Evolutionary conservation across 2,888 invertebrate genomes (phyloP), one percentile per base, ranked within the genome.

Genomic region (Nymphalis c-album): DNA sequence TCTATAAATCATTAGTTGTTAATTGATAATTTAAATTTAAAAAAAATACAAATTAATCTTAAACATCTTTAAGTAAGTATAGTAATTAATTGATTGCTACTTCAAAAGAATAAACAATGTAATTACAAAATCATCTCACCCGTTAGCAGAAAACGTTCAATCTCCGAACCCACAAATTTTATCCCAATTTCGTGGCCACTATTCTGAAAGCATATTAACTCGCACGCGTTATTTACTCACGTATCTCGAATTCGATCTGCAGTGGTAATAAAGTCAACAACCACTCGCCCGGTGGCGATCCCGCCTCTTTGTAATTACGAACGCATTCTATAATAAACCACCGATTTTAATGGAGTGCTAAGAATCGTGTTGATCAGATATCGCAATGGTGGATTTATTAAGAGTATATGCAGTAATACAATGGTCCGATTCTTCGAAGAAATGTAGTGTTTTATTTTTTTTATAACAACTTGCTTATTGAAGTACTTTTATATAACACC

Each of bases 281-380:
- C 77, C 76, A 74, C 76, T 74, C 77, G 76, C 82, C 89, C 88
- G 79, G 85, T 89, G 90, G 91, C 89, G 81, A 78, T 80, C 72
- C 70, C 71, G 71, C 73, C 75, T 75, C 76, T 80, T 70, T 87
- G 78, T 86, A 85, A 90, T 90, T 88, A 90, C 81, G 81, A 80
- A 80, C 77, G 85, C 85, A 85, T 85, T 82, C 84, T 84, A 86
- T 84, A 86, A 82, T 78, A 82, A 79, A 60, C 78, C 78, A 72
- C 71, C 80, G 78, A 81, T 84, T 84, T 88, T 90, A 89, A 90
- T 88, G 84, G 83, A 88, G 90, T 89, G 90, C 80, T 89, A 88
- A 90, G 85, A 85, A 85, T 81, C 75, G 79, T 78, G 76, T 74
- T 75, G 79, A 85, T 85, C 77, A 72, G 76, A 76, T 82, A 83